Base-by-base conservation (phyloP, 2,888 invertebrate species). In the Mythimna vitellina region DNA sequence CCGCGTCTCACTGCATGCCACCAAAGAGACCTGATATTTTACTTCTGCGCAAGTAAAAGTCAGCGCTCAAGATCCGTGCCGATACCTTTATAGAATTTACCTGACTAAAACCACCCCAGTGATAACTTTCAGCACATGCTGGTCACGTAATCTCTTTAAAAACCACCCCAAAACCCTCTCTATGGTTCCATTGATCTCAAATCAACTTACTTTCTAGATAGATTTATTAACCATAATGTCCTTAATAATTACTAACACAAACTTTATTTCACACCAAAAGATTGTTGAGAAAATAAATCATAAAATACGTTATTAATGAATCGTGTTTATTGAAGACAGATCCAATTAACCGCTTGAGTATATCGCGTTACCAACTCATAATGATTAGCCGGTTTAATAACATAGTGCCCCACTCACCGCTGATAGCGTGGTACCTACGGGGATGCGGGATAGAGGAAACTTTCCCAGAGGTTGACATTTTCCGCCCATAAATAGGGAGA, bases 401-500 rank as follows among this genome's bases (percentile, higher is more conserved):
- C 87, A 89, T 84, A 86, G 79, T 86, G 83, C 74, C 79, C 80
- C 80, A 78, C 78, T 77, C 79, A 70, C 73, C 65, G 76, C 73
- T 38, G 60, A 14, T n/a, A 22, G 38, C 60, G 22, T 80, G 57
- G 42, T 71, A 63, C 65, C 75, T 49, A 56, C 46, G 61, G 76
- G 73, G 84, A 53, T 38, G 54, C 56, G 58, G 77, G 73, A 84
- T 86, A 81, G 81, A 83, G 86, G 80, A 82, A 85, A 87, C 86
- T 88, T 89, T 80, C 64, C 89, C 91, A 89, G 90, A 89, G 89
- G 89, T 92, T 89, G 92, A 90, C 91, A 92, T 85, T 92, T 93
- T 89, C 90, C 91, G 90, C 86, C 83, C 91, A 88, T 93, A 92
- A 93, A 92, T 91, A 93, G 86, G 85, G 86, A 87, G 90, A 93